These are phyloP conservation scores for Doris montereyensis DNA, from an alignment of 2,888 invertebrate genomes.

Conservation along the genomic window DNA sequence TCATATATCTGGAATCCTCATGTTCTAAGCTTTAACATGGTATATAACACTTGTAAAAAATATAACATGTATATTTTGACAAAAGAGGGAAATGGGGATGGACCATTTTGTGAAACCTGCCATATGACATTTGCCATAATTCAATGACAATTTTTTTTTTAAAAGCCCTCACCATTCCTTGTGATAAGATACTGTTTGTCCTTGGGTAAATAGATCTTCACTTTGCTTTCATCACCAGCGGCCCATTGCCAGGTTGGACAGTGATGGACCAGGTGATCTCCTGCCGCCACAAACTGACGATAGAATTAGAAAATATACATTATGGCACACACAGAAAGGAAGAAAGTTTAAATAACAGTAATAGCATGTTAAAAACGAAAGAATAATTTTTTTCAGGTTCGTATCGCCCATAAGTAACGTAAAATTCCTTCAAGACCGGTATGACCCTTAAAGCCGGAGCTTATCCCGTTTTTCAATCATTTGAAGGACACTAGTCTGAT, in stretches of 20 bases:
- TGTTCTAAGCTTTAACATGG: no score
- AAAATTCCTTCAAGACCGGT: background rate
- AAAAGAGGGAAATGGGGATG: no score
- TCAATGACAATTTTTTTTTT: no score
- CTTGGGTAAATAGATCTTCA: slow-evolving; percentile 90
- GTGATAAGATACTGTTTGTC: slow-evolving; percentile 98
- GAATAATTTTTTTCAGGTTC: background rate
- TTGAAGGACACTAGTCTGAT: no score
- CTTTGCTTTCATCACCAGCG: slow-evolving; percentile 89
- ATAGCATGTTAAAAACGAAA: background rate
- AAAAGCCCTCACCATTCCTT: slow-evolving; percentile 87
- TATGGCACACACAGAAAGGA: background rate
- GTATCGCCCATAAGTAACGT: background rate
- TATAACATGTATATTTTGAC: no score
- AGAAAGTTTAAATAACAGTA: background rate
- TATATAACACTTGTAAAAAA: no score
- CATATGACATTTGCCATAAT: no score
- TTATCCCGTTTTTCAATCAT: no score
- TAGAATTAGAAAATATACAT: slow-evolving; percentile 32
- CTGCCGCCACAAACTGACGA: slow-evolving; percentile 93
- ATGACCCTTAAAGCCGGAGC: no score
- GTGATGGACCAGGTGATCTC: slow-evolving; percentile 98
- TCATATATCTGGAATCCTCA: no score
- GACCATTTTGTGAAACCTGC: no score
- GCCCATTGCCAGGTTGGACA: slow-evolving; percentile 99